Evolutionary conservation across 2,888 invertebrate genomes (phyloP).

Genomic region (Tridacna crocea): DNA sequence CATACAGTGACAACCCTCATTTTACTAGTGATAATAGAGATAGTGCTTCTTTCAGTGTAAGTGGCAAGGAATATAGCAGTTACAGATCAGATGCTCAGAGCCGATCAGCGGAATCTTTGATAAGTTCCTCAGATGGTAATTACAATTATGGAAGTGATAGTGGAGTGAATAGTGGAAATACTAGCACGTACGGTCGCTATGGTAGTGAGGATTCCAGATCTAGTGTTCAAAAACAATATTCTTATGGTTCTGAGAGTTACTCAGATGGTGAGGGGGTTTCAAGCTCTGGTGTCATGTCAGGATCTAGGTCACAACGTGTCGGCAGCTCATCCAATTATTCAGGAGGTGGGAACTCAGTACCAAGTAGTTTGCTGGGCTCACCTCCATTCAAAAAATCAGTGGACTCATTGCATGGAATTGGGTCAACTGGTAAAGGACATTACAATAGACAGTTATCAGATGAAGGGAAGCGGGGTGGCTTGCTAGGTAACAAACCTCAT

Average conservation of each 20-base stretch:
- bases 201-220: constrained; percentile 28
- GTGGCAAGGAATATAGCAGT: constrained; percentile 22
- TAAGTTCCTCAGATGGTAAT: neutral
- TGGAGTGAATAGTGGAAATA: neutral
- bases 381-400: constrained; percentile 46
- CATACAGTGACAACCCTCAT: constrained; percentile 6
- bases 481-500: constrained; percentile 42
- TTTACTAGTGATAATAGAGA: constrained; percentile 9
- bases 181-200: constrained; percentile 17
- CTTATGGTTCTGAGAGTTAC: constrained; percentile 48
- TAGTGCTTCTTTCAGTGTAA: neutral
- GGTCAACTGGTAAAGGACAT: constrained; percentile 4
- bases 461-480: constrained; percentile 40
- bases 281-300: neutral
- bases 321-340: constrained; percentile 39
- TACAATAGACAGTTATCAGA: constrained; percentile 47
- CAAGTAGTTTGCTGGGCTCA: constrained; percentile 35
- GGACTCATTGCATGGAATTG: constrained; percentile 19
- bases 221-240: constrained; percentile 50
- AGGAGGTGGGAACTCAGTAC: constrained; percentile 20
- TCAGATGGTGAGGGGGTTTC: constrained; percentile 36
- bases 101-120: neutral
- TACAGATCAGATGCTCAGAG: constrained; percentile 31
- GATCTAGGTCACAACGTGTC: constrained; percentile 26
- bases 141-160: constrained; percentile 21